Conservation (phyloP, 2,888 invertebrate species). For the Polymixis flavicincta region DNA sequence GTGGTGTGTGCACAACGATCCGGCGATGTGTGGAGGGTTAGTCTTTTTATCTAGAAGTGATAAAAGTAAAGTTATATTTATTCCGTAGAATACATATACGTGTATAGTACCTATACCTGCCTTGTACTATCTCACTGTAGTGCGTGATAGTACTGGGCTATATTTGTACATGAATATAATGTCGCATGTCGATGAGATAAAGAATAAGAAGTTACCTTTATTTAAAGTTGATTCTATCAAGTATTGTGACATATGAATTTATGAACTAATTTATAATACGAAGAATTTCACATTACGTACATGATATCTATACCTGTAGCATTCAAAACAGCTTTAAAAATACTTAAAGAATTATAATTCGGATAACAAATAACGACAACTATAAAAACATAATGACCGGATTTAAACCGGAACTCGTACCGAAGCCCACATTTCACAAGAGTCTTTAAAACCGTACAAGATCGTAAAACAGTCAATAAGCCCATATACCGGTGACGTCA, state of each 20-base stretch:
- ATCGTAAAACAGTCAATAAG: slow-evolving; percentile 57
- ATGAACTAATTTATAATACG: background rate
- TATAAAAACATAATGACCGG: slow-evolving; percentile 46
- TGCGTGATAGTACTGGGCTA: background rate
- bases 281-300: background rate
- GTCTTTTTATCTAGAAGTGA: slow-evolving; percentile 1
- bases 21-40: background rate
- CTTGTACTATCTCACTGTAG: no score
- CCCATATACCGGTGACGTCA: slow-evolving; percentile 44
- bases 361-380: slow-evolving; percentile 41
- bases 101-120: no score
- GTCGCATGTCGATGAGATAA: background rate
- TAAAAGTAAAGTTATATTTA: background rate
- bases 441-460: slow-evolving; percentile 46
- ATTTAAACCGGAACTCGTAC: slow-evolving; percentile 55
- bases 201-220: background rate
- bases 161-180: background rate
- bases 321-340: slow-evolving; percentile 9
- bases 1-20: background rate
- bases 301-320: background rate
- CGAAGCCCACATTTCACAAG: slow-evolving; percentile 50
- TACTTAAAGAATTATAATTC: slow-evolving; percentile 8
- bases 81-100: background rate
- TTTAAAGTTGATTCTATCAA: background rate
- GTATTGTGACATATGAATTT: background rate